Conservation (phyloP, 2,113 vertebrate genomes). For the Poeciliopsis retropinna region DNA sequence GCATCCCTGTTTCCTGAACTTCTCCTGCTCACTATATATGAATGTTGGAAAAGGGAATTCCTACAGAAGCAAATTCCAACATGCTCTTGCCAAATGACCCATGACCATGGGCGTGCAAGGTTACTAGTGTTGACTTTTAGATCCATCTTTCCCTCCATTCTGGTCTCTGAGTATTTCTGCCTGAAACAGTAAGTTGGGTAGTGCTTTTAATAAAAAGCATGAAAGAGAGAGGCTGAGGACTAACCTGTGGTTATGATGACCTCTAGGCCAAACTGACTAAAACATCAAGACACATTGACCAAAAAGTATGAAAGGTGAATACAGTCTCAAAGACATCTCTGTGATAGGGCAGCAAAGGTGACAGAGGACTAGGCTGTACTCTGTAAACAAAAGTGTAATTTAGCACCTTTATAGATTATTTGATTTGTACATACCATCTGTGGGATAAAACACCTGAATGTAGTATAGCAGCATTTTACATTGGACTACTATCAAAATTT, state of each 20-base stretch:
- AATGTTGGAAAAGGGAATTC: conserved; percentile 63
- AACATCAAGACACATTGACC: conserved; percentile 27
- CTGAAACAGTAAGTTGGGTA: conserved; percentile 87
- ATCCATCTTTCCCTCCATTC: conserved; percentile 66
- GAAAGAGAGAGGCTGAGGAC: conserved; percentile 76
- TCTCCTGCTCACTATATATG: conserved; percentile 62
- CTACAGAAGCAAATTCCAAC: conserved; percentile 85
- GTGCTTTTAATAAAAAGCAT: conserved; percentile 70
- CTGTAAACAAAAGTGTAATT: conserved; percentile 64
- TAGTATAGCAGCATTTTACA: background rate
- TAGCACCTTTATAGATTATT: conserved; percentile 46
- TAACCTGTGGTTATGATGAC: conserved; percentile 88
- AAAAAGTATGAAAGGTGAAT: conserved; percentile 87
- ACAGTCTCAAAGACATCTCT: conserved; percentile 74
- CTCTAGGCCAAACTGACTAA: conserved; percentile 87
- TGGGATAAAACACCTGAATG: conserved; percentile 25
- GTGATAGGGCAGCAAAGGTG: conserved; percentile 61
- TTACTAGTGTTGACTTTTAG: conserved; percentile 74
- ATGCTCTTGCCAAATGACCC: conserved; percentile 78
- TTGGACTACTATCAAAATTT: background rate
- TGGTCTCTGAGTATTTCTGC: conserved; percentile 79
- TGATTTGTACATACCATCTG: conserved; percentile 24
- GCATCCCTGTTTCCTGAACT: conserved; percentile 57
- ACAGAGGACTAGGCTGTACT: conserved; percentile 44
- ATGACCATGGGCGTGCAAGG: conserved; percentile 82